Base-by-base conservation (phyloP, 2,888 invertebrate species). In the Cyclophora punctaria region DNA sequence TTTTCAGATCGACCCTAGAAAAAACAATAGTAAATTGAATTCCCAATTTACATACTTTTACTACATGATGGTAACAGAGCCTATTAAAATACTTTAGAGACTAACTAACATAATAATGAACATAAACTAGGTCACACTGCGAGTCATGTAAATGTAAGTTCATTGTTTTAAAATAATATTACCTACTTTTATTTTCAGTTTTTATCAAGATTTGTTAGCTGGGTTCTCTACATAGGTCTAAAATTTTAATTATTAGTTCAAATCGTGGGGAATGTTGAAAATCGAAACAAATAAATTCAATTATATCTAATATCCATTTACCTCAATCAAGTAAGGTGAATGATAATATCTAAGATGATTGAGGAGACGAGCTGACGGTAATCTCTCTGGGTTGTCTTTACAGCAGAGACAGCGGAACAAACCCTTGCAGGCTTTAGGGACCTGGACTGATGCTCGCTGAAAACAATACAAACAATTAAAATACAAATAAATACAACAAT, bases 301-400 rank as follows among this genome's bases (percentile, higher is more conserved):
- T 20, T 20, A 20, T 20, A 20, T 20, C 20, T 20, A 20, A 20
- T 20, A 20, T 20, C 20, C 20, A 51, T 20, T 56, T 71, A 90
- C 90, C 84, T 90, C 88, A 53, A 85, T 73, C 50, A 90, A 83
- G 53, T 81, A 74, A 35, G 81, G 75, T 51, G 76, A 62, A 58
- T 91, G 91, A 61, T 71, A 83, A 65, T 83, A 83, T 50, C 87
- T 85, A 41, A 91, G 71, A 62, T 91, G 91, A 57, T 89, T 85
- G 48, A 90, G 73, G 66, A 91, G 71, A 47, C 89, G 77, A 20
- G 76, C 85, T 46, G 83, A 66, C 2, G 86, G 82, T 20, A 88
- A 65, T 53, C 83, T 66, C 44, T 77, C 73, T 3, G 64, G 64
- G 55, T 87, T 89, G 6, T 68, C 79, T 58, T 89, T 84, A 60